These are phyloP conservation scores for Micronycteris hirsuta DNA, from an alignment of 2,113 vertebrate species.

Conservation along the genomic window DNA sequence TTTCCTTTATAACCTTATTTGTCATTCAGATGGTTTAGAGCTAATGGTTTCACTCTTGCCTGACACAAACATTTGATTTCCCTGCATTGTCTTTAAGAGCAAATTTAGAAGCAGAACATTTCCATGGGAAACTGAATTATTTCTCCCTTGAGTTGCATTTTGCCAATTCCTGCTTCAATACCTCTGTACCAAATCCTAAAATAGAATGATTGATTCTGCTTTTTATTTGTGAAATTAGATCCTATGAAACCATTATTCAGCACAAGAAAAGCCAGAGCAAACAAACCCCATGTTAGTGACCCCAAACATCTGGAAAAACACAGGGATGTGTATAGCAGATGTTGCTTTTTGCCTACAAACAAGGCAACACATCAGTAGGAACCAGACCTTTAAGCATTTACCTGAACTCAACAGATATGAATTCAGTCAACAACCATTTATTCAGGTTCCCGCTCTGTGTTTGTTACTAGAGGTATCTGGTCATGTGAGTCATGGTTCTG, in stretches of 20 bases:
- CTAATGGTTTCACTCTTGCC: not conserved
- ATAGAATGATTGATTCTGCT: constrained; percentile 68
- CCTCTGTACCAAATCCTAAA: constrained; percentile 65
- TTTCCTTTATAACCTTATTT: constrained; percentile 7
- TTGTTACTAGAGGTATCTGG: not conserved
- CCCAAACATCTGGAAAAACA: not conserved
- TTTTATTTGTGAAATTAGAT: constrained; percentile 61
- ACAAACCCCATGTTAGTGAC: not conserved
- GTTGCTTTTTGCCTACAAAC: not conserved
- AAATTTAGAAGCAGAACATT: constrained; percentile 19
- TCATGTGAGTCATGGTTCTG: not conserved
- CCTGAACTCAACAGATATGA: not conserved
- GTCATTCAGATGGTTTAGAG: not conserved
- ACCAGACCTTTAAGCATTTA: not conserved
- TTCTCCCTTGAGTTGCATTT: constrained; percentile 51
- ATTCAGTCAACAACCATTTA: not conserved
- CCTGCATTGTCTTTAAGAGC: constrained; percentile 12
- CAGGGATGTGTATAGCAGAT: not conserved
- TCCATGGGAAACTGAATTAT: not conserved
- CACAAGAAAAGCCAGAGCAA: constrained; percentile 46
- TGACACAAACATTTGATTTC: constrained; percentile 35
- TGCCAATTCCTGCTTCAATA: constrained; percentile 16
- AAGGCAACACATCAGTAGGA: not conserved
- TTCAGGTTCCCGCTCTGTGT: not conserved
- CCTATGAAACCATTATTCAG: constrained; percentile 50